Base-by-base conservation (phyloP, 2,888 invertebrate species). In the Margaritifera margaritifera region DNA sequence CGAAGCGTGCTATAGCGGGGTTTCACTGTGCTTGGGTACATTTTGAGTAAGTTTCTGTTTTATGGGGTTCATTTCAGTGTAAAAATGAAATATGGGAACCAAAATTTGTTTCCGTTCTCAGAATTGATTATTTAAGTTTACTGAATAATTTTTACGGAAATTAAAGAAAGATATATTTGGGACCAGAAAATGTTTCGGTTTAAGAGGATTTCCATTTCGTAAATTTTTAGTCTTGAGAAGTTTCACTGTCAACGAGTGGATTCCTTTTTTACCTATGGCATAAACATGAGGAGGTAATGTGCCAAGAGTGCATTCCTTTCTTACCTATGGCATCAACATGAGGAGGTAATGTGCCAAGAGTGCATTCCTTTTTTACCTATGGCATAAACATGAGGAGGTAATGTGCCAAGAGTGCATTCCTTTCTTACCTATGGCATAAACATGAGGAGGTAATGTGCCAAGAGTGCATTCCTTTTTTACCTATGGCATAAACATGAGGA, bases 401-500 rank as follows among this genome's bases (percentile, higher is more conserved):
- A 92, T 85, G 96, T 95, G 31, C 99, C 99, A 77, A 99, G 91
- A 0, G 98, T 8, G n/a, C 25, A 53, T n/a, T 31, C 18, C 18
- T 54, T 62, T 84, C 90, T 89, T 90, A 96, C 96, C 96, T 81
- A 99, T 95, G 66, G 99, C 98, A 91, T 97, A 99, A 2, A 99
- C 97, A 90, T 99, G 99, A 1, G 99, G 99, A 51, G 97, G 94
- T 88, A 96, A 92, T 85, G 96, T 95, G 31, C 99, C 99, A 77
- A 99, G 91, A 0, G 98, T 8, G n/a, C 25, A 53, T n/a, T 31
- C 18, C 19, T 55, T 62, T 84, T 90, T 89, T 90, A 96, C 96
- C 96, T 81, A 99, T 95, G 66, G 99, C 98, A 91, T 97, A 99
- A 2, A 99, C 97, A 90, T 99, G 99, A 1, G 99, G 99, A 51